Percentiles rank a stretch among this genome's conserved stretches.
phyloP scores from a whole-genome alignment of 1,140 invertebrate genomes.

The Cotesia glomerata region DNA sequence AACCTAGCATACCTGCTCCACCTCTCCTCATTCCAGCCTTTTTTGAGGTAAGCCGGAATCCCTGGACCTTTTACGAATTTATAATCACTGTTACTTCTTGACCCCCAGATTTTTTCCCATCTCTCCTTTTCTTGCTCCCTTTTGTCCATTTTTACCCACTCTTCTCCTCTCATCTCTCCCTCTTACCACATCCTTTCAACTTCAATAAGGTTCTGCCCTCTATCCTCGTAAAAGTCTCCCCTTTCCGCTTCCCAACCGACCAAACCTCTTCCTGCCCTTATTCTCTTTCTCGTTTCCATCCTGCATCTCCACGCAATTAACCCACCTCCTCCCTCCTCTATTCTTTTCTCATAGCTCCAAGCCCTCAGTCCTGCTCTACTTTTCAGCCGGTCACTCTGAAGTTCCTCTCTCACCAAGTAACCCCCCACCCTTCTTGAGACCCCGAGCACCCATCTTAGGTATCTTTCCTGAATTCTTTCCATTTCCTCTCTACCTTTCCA shows the following conservation, averaged over 20 bases:
- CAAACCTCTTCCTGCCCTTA: neutral
- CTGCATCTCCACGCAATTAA: constrained; percentile 8
- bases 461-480: constrained; percentile 18
- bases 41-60: constrained; percentile 9
- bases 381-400: constrained; percentile 1
- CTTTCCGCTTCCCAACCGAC: neutral
- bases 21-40: constrained; percentile 13
- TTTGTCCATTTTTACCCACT: neutral
- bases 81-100: constrained; percentile 16
- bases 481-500: neutral
- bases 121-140: neutral
- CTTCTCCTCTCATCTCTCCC: neutral
- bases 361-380: constrained; percentile 7
- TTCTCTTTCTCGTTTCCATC: neutral
- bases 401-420: constrained; percentile 26
- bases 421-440: constrained; percentile 4
- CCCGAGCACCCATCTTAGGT: constrained; percentile 7
- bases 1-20: constrained; percentile 14
- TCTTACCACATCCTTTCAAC: no score
- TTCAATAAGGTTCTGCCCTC: no score
- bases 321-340: constrained; percentile 7
- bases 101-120: neutral
- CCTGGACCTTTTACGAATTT: constrained; percentile 5
- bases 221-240: neutral
- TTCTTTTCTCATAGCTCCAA: constrained; percentile 18